phyloP scores from a whole-genome alignment of 2,113 vertebrate species.

The Lasiurus borealis region DNA sequence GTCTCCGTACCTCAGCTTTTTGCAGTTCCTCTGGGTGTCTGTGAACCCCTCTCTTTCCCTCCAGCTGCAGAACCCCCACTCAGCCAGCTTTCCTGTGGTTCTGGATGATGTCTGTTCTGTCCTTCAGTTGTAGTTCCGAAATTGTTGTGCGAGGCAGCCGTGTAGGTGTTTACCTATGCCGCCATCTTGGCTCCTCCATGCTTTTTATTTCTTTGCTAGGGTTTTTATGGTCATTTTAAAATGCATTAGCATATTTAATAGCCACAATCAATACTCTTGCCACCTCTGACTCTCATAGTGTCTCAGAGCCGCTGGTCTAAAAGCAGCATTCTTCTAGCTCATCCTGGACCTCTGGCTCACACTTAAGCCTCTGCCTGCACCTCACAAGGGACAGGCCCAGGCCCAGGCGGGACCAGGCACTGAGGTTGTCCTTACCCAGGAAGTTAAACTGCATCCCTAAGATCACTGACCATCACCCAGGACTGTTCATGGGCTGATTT shows the following conservation, averaged over 20 bases:
- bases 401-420: background rate
- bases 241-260: background rate
- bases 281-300: background rate
- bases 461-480: background rate
- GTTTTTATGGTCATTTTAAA: background rate
- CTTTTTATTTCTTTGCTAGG: background rate
- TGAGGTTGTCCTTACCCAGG: background rate
- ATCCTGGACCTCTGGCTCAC: background rate
- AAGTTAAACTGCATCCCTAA: background rate
- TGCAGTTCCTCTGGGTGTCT: too few species aligned
- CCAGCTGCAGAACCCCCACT: too few species aligned
- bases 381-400: background rate
- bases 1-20: too few species aligned
- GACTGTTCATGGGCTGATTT: background rate
- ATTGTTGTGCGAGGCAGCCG: too few species aligned
- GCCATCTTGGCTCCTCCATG: too few species aligned
- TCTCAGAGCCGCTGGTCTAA: constrained; percentile 23
- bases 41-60: too few species aligned
- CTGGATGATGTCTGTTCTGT: too few species aligned
- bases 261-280: background rate
- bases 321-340: background rate
- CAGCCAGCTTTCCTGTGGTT: too few species aligned
- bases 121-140: too few species aligned
- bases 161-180: too few species aligned
- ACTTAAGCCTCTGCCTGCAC: background rate